Evolutionary conservation across 2,113 vertebrate species (phyloP), one percentile per base, ranked within the genome.

Genomic region (Shinisaurus crocodilurus): DNA sequence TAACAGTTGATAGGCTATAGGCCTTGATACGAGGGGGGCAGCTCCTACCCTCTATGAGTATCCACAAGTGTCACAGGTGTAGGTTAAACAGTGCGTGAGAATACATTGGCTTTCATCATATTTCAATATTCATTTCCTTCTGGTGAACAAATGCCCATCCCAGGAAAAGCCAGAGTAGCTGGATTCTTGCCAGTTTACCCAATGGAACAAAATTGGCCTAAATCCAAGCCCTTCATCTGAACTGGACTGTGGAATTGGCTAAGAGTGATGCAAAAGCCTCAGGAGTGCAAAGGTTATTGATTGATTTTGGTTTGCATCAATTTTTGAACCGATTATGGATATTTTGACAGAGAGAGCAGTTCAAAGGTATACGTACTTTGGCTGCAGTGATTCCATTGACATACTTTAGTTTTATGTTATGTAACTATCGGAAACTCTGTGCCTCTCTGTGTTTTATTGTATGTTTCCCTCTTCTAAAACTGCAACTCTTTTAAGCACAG

Each of bases 401-500:
- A 1, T 87, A 10, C 3, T 76, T 82, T n/a, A 57, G 37, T 92
- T 79, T 88, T 91, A 84, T 29, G 81, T 4, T 45, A 40, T 75
- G 84, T 88, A 63, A 69, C 9, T 60, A 60, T 60, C 57, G 91
- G 89, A 81, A 15, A 87, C 83, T 5, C 32, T 45, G 81, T 40
- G 60, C 84, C 90, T 93, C 92, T 77, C 80, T 48, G 5, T 83
- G 45, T 92, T 86, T 88, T 63, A 84, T 69, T 79, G 69, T 48
- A 65, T 34, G 34, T 76, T 88, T 29, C 37, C 86, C 65, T 84
- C 15, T n/a, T 94, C 48, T 87, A 88, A 88, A 40, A 32, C 29
- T 91, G 65, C 81, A 82, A 63, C 54, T 63, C 13, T 37, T 54
- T 23, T 37, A 83, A 37, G 37, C 34, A 65, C 34, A 60, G 15